Conservation (phyloP, 2,113 vertebrate species). For the Chlorocebus sabaeus region DNA sequence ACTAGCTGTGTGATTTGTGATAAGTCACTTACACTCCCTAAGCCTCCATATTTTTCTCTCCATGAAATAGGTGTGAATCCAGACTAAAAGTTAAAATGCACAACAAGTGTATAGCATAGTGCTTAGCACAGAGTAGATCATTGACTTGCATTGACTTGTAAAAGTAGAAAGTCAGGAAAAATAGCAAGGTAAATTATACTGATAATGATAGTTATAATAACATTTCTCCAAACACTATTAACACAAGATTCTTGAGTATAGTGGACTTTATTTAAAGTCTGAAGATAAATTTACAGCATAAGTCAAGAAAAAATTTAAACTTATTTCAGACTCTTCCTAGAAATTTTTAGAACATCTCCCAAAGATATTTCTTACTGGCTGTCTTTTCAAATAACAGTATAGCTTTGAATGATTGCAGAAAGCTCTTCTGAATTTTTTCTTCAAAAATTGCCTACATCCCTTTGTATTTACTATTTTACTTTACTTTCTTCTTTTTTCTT, state of each 20-base stretch:
- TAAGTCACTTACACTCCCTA: not conserved
- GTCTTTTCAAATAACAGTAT: not conserved
- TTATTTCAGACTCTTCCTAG: not conserved
- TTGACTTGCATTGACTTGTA: not conserved
- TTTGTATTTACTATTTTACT: not conserved
- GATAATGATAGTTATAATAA: not conserved
- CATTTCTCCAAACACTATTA: not conserved
- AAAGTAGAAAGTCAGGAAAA: not conserved
- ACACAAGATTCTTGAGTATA: not conserved
- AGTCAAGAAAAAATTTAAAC: not conserved
- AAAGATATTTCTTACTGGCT: not conserved
- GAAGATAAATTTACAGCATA: not conserved
- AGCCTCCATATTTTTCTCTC: not conserved
- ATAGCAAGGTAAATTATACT: not conserved
- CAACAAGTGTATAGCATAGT: not conserved
- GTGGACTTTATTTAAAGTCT: not conserved
- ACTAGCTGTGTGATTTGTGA: not conserved
- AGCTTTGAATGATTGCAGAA: not conserved
- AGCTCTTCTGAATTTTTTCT: not conserved
- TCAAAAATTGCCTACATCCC: not conserved
- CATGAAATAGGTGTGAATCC: not conserved
- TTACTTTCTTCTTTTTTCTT: no score
- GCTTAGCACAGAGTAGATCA: not conserved
- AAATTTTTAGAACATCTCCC: not conserved
- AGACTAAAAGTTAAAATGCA: not conserved